Evolutionary conservation across 2,888 invertebrate species (phyloP).

Genomic region (Thalpophila matura): DNA sequence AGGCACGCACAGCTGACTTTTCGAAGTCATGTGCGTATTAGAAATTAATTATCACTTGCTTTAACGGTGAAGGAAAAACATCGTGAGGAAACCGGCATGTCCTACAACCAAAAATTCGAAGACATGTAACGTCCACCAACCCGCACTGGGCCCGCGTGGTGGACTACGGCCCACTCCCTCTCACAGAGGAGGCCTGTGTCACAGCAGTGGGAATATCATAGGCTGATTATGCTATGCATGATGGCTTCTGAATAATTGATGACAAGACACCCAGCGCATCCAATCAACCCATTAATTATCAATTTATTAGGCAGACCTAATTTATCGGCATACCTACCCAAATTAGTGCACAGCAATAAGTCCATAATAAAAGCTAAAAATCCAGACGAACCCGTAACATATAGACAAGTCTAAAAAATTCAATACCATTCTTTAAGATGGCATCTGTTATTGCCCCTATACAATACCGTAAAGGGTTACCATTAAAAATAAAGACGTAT

Average conservation of each 20-base stretch:
- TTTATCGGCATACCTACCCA: constrained; percentile 39
- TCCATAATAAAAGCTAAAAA: constrained; percentile 33
- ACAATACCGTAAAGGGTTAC: constrained; percentile 60
- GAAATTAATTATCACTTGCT: no score
- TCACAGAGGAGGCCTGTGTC: no score
- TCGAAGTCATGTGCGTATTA: no score
- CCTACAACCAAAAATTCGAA: no score
- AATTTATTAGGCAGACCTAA: constrained; percentile 42
- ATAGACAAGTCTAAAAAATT: constrained; percentile 41
- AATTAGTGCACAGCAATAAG: constrained; percentile 43
- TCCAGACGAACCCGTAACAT: constrained; percentile 25
- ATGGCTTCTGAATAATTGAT: constrained; percentile 1
- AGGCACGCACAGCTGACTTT: no score
- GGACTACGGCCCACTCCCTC: no score
- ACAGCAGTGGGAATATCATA: no score
- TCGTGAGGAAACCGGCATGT: no score
- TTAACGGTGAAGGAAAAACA: no score
- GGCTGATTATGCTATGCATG: no score
- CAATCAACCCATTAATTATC: background rate
- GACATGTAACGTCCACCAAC: no score
- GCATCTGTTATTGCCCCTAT: constrained; percentile 62
- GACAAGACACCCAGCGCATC: background rate
- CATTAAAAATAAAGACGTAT: constrained; percentile 70
- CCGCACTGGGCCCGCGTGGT: no score
- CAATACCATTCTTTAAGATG: constrained; percentile 49